phyloP scores from a whole-genome alignment of 2,797 vertebrate genomes.

The Holocentrus rufus region DNA sequence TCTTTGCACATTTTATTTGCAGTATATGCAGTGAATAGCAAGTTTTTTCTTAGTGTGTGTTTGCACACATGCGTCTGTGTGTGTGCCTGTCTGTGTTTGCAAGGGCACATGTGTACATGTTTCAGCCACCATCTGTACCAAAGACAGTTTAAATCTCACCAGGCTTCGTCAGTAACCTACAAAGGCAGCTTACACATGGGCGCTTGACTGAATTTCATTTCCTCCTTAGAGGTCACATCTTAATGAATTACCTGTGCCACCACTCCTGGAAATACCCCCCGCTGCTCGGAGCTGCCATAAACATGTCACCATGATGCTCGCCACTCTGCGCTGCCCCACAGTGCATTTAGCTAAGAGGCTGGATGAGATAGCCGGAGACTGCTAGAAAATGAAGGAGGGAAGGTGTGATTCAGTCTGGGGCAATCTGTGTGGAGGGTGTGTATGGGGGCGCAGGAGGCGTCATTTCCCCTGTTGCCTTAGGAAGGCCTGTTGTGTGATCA shows the following conservation, averaged over 20 bases:
- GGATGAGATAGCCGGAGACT: conserved; percentile 64
- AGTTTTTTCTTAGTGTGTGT: conserved; percentile 1
- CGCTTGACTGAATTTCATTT: conserved; percentile 77
- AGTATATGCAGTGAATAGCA: too few species aligned
- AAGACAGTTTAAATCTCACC: conserved; percentile 44
- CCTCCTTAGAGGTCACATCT: conserved; percentile 87
- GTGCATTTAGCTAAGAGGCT: conserved; percentile 68
- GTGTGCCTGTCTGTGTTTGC: neutral
- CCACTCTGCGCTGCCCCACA: conserved; percentile 92
- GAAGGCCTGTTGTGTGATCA: conserved; percentile 88
- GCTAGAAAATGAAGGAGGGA: conserved; percentile 65
- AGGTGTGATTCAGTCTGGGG: conserved; percentile 42
- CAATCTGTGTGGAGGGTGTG: conserved; percentile 12
- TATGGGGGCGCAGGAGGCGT: conserved; percentile 81
- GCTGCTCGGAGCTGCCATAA: conserved; percentile 88
- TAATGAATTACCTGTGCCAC: conserved; percentile 91
- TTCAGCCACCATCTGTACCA: conserved; percentile 22
- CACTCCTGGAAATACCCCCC: conserved; percentile 90
- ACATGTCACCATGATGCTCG: conserved; percentile 97
- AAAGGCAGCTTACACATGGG: conserved; percentile 68
- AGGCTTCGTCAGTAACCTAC: conserved; percentile 58
- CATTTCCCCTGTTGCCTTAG: conserved; percentile 87
- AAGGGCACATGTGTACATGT: neutral
- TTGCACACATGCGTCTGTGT: conserved; percentile 22
- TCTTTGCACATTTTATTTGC: too few species aligned